Percentiles rank a stretch among this genome's conserved stretches.
Evolutionary conservation across 2,888 invertebrate genomes (phyloP).

Genomic region (Dioctria linearis): DNA sequence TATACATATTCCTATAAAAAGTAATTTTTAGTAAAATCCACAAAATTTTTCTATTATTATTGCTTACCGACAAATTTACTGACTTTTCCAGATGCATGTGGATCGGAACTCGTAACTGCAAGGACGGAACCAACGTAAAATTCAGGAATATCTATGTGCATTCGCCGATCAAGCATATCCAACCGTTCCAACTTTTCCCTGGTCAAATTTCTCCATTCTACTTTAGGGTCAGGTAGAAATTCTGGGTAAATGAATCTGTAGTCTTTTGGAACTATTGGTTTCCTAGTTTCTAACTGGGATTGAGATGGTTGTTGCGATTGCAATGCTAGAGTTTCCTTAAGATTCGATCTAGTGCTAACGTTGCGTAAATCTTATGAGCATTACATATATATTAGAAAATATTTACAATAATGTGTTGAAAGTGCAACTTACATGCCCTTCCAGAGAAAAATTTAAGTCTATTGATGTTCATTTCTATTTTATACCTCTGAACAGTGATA

Average conservation of each 20-base stretch:
- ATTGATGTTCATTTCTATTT: too few species aligned
- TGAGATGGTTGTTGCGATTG: too few species aligned
- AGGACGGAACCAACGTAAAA: constrained; percentile 97
- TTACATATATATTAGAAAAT: too few species aligned
- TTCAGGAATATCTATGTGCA: constrained; percentile 91
- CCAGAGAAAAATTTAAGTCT: too few species aligned
- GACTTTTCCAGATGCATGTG: constrained; percentile 86
- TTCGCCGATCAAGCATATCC: constrained; percentile 89
- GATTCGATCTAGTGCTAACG: too few species aligned
- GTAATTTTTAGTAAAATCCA: neutral
- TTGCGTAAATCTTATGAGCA: too few species aligned
- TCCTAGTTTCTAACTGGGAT: constrained; percentile 60
- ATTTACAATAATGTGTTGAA: too few species aligned
- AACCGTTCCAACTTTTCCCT: constrained; percentile 90
- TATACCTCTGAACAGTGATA: too few species aligned
- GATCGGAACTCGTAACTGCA: constrained; percentile 89
- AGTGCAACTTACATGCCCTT: too few species aligned
- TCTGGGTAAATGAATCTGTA: constrained; percentile 88
- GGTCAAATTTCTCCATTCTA: constrained; percentile 82
- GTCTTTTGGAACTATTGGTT: constrained; percentile 70
- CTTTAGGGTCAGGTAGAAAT: constrained; percentile 90
- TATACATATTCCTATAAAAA: constrained; percentile 86
- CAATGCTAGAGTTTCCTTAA: too few species aligned
- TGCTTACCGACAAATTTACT: constrained; percentile 75
- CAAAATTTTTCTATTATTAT: neutral